Base-by-base conservation (phyloP, 2,797 vertebrate species). In the Rallus crepitans region DNA sequence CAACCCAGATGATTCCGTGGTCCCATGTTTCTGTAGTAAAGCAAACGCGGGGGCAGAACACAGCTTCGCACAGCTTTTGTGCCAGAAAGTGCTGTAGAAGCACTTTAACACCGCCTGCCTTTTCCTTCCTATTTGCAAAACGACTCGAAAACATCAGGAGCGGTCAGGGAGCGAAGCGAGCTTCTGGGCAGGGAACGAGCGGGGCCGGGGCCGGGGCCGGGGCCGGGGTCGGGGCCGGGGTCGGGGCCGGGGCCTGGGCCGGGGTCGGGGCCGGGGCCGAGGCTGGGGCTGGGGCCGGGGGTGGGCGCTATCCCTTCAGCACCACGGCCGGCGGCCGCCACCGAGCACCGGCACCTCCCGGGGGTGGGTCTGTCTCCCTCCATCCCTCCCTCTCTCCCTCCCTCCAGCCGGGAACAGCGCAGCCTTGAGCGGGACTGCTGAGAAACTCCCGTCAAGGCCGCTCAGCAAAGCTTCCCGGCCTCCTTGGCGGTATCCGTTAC, bases 221-320 rank as follows among this genome's bases (percentile, higher is more conserved):
- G 48, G 24, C 48, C 23, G 48, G 23, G 71, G 61, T 21, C 23
- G 64, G 63, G 78, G 63, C 40, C 40, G 40, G 40, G 40, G 15
- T 6, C 40, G 40, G 15, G 40, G 15, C 39, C 39, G 39, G 5
- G 39, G 39, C 39, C 30, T 27, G 28, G 48, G 24, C 24, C 23
- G 48, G 23, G 71, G 61, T 21, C 23, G 64, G 63, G 78, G 63
- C 40, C 40, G 40, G 15, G 40, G 40, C 15, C 15, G 40, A 15
- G 40, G 40, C 39, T 13, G 39, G 12, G 39, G 39, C 39, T 27
- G 37, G 48, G 76, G 69, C 48, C 37, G 61, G 76, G 69, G 80
- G 19, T 27, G 82, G 93, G 82, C 84, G 95, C 96, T 97, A 85
- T 97, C 96, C 96, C 9, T 97, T 97, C 94, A 97, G 96, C 97